Base-by-base conservation (phyloP, 2,888 invertebrate genomes). In the Augochlorella aurata region DNA sequence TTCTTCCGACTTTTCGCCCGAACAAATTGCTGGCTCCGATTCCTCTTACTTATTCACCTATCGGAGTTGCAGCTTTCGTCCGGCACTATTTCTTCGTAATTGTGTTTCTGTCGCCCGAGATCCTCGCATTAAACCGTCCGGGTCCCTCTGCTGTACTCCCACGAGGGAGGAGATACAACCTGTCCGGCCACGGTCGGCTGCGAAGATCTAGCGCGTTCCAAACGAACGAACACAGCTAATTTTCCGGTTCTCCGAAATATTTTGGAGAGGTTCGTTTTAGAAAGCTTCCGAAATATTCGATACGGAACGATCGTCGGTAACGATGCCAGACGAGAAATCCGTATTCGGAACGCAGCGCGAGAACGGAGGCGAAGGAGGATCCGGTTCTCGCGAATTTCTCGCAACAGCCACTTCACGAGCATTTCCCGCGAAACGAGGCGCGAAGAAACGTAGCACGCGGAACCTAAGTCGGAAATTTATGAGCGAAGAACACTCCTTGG, bases 391-490 rank as follows among this genome's bases (percentile, higher is more conserved):
- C 16, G 29, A 21, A 16, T 50, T n/a, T 3, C 18, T 21, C 16
- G 65, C 3, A 12, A 21, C 65, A 38, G 21, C 49, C 72, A 49
- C 54, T 72, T 77, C 68, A 68, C 77, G 16, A 63, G 52, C 66
- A 66, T 66, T 77, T 66, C 10, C 47, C 38, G 47, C 66, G 18
- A 38, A 63, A 58, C 69, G 52, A 66, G 71, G 65, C 73, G 75
- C 67, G 77, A 79, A 69, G 69, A 63, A 63, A 52, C 45, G 65
- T n/a, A 16, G 45, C 50, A n/a, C 54, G 70, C 47, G 50, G 61
- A 69, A 67, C 74, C 66, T 49, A 80, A 84, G 77, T 80, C 65
- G 65, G 75, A 61, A 83, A 85, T 87, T 87, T 79, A 84, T 72
- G 81, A 71, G 77, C 58, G 69, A 61, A 50, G 82, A 83, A 78